Conservation (phyloP, 2,113 vertebrate genomes). For the Paraplagusia blochii region DNA sequence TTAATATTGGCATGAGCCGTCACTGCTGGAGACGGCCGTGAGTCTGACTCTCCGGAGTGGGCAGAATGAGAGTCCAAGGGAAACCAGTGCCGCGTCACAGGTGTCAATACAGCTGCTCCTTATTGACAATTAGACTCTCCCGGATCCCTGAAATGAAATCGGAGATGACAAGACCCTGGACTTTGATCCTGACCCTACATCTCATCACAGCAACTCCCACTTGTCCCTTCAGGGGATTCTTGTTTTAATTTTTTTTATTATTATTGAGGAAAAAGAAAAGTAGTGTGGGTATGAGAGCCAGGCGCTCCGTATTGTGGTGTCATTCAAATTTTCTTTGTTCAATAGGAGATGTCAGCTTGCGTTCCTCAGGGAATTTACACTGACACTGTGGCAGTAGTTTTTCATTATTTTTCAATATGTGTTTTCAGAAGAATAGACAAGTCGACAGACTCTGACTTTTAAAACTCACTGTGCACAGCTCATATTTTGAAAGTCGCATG, state of each 20-base stretch:
- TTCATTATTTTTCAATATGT: conserved; percentile 20
- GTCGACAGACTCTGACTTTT: conserved; percentile 28
- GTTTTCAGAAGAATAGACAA: conserved; percentile 32
- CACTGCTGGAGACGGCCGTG: conserved; percentile 30
- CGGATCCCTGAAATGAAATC: conserved; percentile 58
- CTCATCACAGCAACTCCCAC: conserved; percentile 47
- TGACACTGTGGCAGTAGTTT: conserved; percentile 29
- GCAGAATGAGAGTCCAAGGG: conserved; percentile 39
- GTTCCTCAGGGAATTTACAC: conserved; percentile 25
- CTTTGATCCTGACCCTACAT: conserved; percentile 68
- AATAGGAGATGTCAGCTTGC: conserved; percentile 32
- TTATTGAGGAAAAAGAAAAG: conserved; percentile 13
- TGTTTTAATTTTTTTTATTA: conserved; percentile 30
- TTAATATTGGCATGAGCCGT: conserved; percentile 64
- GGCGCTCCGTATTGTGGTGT: conserved; percentile 1
- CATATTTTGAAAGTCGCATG: too few species aligned
- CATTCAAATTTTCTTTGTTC: conserved; percentile 20
- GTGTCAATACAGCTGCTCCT: conserved; percentile 68
- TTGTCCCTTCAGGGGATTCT: conserved; percentile 29
- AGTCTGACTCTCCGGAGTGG: conserved; percentile 38
- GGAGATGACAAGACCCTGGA: conserved; percentile 65
- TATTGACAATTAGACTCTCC: conserved; percentile 71
- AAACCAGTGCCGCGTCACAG: conserved; percentile 57
- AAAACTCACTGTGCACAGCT: too few species aligned
- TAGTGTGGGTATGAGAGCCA: conserved; percentile 22